Conservation (phyloP, 1,140 invertebrate genomes). For the Ptiloglossa arizonensis region DNA sequence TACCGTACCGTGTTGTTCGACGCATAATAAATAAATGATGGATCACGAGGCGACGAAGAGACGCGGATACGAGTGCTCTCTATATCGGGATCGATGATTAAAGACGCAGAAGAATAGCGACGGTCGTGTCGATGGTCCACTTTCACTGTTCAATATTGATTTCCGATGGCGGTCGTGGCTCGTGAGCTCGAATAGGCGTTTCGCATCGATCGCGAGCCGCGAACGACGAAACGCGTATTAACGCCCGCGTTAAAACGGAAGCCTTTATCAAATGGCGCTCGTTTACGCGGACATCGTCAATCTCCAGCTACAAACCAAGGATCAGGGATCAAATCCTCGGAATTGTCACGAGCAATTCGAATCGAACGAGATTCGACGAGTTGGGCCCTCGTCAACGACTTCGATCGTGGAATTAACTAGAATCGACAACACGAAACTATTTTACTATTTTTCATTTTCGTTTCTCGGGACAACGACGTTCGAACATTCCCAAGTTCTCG, state of each 20-base stretch:
- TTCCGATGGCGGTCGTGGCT: neutral
- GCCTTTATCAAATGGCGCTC: slow-evolving; percentile 51
- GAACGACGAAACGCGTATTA: slow-evolving; percentile 45
- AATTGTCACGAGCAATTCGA: slow-evolving; percentile 21
- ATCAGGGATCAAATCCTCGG: slow-evolving; percentile 47
- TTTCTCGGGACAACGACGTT: no score
- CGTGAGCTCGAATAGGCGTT: slow-evolving; percentile 37
- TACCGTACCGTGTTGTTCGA: neutral
- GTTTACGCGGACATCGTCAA: slow-evolving; percentile 42
- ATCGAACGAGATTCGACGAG: neutral
- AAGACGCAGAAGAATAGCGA: slow-evolving; percentile 32
- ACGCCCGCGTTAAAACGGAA: slow-evolving; percentile 50
- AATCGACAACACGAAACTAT: no score
- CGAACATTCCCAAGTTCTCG: no score
- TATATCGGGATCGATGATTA: slow-evolving; percentile 40
- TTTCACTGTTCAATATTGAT: slow-evolving; percentile 16
- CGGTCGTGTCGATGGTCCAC: slow-evolving; percentile 9
- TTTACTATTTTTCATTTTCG: no score
- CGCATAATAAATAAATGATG: slow-evolving; percentile 26
- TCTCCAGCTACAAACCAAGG: slow-evolving; percentile 43
- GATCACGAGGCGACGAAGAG: slow-evolving; percentile 26
- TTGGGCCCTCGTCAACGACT: neutral
- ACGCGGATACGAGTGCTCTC: slow-evolving; percentile 17
- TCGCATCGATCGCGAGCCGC: slow-evolving; percentile 19
- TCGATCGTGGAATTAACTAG: neutral